Base-by-base conservation (phyloP, 2,113 vertebrate genomes). In the Alexandromys fortis region DNA sequence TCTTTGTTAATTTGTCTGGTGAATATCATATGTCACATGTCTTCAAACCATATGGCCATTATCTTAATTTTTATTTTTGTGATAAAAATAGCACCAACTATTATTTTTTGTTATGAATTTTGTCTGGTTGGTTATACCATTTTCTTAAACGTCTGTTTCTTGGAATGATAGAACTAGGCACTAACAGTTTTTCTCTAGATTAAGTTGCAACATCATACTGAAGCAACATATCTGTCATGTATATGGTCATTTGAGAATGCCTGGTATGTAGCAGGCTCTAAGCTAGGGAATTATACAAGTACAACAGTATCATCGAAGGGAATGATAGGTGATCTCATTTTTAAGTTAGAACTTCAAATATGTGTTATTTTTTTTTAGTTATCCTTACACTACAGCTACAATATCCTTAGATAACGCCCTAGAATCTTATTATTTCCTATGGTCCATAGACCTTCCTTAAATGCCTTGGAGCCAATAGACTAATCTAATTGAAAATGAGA, bases 21-120 rank as follows among this genome's bases (percentile, higher is more conserved):
- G 92, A 92, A 93, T 96, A 76, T 83, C 35, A 77, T 73, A 45
- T 26, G 28, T 52, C 92, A 73, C 94, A 94, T 95, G 76, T 91
- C 81, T 92, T 28, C 16, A 73, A 92, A 47, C 52, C 77, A 94
- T 93, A 95, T 97, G 61, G 33, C 45, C 10, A 42, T 24, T 89
- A 19, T 82, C 83, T 86, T 13, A 28, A 90, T 90, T 89, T 93
- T 93, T 58, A 13, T 89, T 92, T 95, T 47, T 89, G 47, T 47
- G 77, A 73, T 65, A 93, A 87, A 92, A 73, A 79, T 82, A 22
- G 10, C 24, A 88, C 42, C 90, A 67, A 35, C 1, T 92, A 19
- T 61, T 96, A 65, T 87, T 90, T 95, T 96, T 58, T 70, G 2
- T 76, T 94, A 33, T 87, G 14, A 86, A 76, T 76, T 7, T 10